phyloP scores from a whole-genome alignment of 1,140 invertebrate genomes.

The Aplysia californica region DNA sequence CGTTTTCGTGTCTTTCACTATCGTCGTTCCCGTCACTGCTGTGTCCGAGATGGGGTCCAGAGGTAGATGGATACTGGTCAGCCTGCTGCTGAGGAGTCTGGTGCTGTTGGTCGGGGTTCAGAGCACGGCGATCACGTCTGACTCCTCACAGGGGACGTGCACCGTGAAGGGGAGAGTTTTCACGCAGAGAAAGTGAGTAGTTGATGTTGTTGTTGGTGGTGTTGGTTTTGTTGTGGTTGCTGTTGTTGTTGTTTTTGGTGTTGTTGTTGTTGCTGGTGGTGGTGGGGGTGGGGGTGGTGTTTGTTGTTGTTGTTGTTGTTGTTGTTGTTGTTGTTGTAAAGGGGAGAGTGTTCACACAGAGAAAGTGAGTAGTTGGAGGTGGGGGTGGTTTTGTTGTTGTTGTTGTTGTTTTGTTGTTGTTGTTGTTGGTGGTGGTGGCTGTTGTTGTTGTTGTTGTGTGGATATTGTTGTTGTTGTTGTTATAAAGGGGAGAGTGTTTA shows the following conservation, averaged over 20 bases:
- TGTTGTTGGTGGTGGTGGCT: too few relatives aligned
- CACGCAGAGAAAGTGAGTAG: slow-evolving; percentile 19
- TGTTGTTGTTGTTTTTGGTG: neutral
- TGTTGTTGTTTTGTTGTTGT: slow-evolving; percentile 4
- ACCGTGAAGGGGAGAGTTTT: slow-evolving; percentile 15
- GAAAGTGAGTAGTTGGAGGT: slow-evolving; percentile 11
- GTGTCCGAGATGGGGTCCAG: neutral
- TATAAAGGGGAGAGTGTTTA: slow-evolving; percentile 14
- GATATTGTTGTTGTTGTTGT: neutral
- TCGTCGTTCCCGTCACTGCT: neutral
- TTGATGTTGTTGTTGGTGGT: slow-evolving; percentile 1
- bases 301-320: neutral
- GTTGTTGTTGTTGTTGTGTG: neutral
- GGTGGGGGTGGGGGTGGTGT: neutral
- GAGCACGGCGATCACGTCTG: slow-evolving; percentile 6
- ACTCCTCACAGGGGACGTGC: slow-evolving; percentile 9
- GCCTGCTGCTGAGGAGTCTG: neutral
- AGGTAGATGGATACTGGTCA: neutral
- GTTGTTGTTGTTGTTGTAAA: slow-evolving; percentile 13
- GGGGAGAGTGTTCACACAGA: slow-evolving; percentile 11
- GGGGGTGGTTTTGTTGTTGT: slow-evolving; percentile 3
- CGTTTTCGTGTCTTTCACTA: too few relatives aligned
- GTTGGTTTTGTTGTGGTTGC: slow-evolving; percentile 4
- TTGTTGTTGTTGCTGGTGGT: neutral
- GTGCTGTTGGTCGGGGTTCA: slow-evolving; percentile 6